Evolutionary conservation across 2,888 invertebrate genomes (phyloP), one percentile per base, ranked within the genome.

Genomic region (Athalia rosae): DNA sequence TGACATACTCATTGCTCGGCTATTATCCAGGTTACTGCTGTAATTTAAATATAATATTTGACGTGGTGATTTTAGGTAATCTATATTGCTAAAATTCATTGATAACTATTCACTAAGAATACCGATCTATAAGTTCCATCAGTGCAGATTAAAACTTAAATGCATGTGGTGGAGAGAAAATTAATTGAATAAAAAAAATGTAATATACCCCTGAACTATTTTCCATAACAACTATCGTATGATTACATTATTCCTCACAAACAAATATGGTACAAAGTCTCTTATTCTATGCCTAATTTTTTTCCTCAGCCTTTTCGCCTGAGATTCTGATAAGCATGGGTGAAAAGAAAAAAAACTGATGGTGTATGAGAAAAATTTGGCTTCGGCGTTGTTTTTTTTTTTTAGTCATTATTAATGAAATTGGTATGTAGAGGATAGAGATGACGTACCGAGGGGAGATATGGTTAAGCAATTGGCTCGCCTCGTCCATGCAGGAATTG

Each of bases 1-100:
- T 0, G 97, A 97, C 90, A 94, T 94, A 82, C 96, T 96, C 86
- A 96, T 91, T 1, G 94, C 93, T 87, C 94, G 93, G 28, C 95
- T 93, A 4, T 94, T 92, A 85, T 95, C 93, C 88, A 96, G 91
- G 86, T 94, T 94, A 83, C 92, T 93, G 86, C 93, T 93, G 88
- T 76, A 88, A 88, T 80, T 63, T 28, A 41, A 69, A 56, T 47
- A 59, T 47, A 43, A 7, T 28, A 28, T 28, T 41, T 45, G n/a
- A 59, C 73, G 41, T 41, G 7, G 58, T 58, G 3, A 13, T 71
- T 43, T 45, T 45, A 45, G 28, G 28, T 13, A 15, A 45, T 43
- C 5, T 3, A 63, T 62, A 28, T 41, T 9, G 41, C 41, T 7
- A 59, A n/a, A 62, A 41, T 28, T 28, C 2, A 6, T 28, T 13